A percentile compares a stretch with the other conserved stretches of the same genome.
phyloP scores from a whole-genome alignment of 2,113 vertebrate species.

The Rallus limicola region DNA sequence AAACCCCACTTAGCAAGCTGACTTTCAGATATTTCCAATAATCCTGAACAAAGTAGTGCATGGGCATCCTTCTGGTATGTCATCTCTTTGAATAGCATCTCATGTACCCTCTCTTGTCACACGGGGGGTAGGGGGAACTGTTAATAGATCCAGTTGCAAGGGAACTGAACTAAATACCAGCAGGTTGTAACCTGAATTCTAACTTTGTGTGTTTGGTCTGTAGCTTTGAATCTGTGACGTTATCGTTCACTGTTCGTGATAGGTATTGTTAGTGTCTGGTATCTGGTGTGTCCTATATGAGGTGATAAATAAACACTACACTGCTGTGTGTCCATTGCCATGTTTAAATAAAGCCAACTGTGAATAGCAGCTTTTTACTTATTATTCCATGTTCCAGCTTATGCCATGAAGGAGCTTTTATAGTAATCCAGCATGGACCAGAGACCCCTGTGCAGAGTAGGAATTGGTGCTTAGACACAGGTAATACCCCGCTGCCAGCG shows the following conservation, averaged over 20 bases:
- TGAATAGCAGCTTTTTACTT: not conserved
- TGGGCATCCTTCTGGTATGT: not conserved
- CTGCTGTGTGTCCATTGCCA: not conserved
- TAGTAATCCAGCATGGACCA: rapidly evolving
- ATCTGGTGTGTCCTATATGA: not conserved
- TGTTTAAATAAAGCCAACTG: not conserved
- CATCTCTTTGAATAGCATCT: not conserved
- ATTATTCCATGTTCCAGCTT: not conserved
- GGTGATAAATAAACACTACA: not conserved
- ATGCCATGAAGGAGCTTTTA: not conserved
- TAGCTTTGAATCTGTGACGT: not conserved
- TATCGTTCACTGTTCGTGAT: not conserved
- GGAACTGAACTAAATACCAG: conserved; percentile 51
- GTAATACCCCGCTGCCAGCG: rapidly evolving
- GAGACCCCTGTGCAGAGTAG: rapidly evolving
- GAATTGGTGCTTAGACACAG: not conserved
- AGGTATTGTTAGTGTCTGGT: not conserved
- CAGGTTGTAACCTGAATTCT: conserved; percentile 36
- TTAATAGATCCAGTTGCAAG: conserved; percentile 27
- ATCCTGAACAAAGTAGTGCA: not conserved
- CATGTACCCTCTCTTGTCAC: not conserved
- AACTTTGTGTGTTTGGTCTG: not conserved
- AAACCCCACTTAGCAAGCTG: not conserved
- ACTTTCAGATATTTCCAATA: not conserved
- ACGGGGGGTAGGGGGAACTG: not conserved